Evolutionary conservation across 2,888 invertebrate species (phyloP).

Genomic region (Cerastis leucographa): DNA sequence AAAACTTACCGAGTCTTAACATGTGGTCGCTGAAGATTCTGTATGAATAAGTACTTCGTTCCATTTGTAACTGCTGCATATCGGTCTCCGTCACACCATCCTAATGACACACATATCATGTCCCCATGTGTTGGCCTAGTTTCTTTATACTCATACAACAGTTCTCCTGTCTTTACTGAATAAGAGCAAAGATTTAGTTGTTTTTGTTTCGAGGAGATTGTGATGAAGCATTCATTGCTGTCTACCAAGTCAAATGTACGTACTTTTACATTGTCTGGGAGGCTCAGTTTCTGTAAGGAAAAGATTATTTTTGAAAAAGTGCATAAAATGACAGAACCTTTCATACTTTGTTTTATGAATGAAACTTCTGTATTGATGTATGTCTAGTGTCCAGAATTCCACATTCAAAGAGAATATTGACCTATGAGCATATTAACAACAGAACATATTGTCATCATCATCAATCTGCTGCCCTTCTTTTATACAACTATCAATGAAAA

Average conservation of each 20-base stretch:
- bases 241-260: conserved; percentile 84
- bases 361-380: not conserved
- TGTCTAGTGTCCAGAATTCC: not conserved
- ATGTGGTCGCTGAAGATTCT: conserved; percentile 81
- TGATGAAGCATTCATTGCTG: conserved; percentile 82
- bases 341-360: not conserved
- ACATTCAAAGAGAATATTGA: not conserved
- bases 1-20: conserved; percentile 72
- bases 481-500: not conserved
- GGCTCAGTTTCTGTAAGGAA: conserved; percentile 77
- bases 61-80: conserved; percentile 86
- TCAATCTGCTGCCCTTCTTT: not conserved
- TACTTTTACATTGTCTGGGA: conserved; percentile 73
- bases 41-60: conserved; percentile 79
- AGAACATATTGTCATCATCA: no score
- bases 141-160: conserved; percentile 73
- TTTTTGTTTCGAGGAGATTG: conserved; percentile 59
- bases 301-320: not conserved
- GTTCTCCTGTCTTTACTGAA: conserved; percentile 78
- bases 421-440: no score
- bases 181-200: conserved; percentile 74
- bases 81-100: conserved; percentile 81
- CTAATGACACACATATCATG: conserved; percentile 81
- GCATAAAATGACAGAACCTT: not conserved
- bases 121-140: conserved; percentile 47